A percentile compares a stretch with the other conserved stretches of the same genome.
Evolutionary conservation across 2,113 vertebrate species (phyloP).

Genomic region (Phrynosoma blainvillii): DNA sequence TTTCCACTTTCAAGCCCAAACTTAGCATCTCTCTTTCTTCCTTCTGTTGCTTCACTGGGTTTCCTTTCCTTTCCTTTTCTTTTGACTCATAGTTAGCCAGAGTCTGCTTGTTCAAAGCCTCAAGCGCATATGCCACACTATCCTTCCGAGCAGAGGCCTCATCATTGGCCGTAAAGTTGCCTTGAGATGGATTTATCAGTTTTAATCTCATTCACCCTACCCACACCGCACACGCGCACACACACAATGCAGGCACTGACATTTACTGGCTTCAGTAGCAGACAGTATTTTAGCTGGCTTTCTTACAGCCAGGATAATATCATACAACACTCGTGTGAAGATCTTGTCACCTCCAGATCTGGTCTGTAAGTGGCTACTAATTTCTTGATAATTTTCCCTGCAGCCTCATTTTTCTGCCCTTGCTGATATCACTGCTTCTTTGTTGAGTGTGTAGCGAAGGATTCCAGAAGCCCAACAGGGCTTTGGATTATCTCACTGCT

Average conservation of each 20-base stretch:
- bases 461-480: conserved; percentile 56
- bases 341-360: conserved; percentile 71
- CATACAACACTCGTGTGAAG: conserved; percentile 63
- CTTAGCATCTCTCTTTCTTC: neutral
- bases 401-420: conserved; percentile 58
- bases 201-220: conserved; percentile 43
- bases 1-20: neutral
- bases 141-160: conserved; percentile 42
- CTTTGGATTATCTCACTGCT: conserved; percentile 52
- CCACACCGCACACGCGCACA: conserved; percentile 35
- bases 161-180: conserved; percentile 49
- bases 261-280: conserved; percentile 55
- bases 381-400: conserved; percentile 64
- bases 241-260: neutral
- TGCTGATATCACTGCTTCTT: conserved; percentile 47
- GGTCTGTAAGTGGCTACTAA: conserved; percentile 71
- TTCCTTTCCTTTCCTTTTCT: neutral
- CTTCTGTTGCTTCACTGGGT: neutral
- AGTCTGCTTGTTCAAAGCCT: conserved; percentile 26
- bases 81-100: conserved; percentile 27
- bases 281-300: conserved; percentile 55
- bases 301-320: conserved; percentile 65
- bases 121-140: conserved; percentile 23
- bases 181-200: conserved; percentile 49
- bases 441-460: conserved; percentile 58